A percentile compares a stretch with the other conserved stretches of the same genome.
Conservation (phyloP, 1,140 invertebrate species). For the Euwallacea similis region DNA sequence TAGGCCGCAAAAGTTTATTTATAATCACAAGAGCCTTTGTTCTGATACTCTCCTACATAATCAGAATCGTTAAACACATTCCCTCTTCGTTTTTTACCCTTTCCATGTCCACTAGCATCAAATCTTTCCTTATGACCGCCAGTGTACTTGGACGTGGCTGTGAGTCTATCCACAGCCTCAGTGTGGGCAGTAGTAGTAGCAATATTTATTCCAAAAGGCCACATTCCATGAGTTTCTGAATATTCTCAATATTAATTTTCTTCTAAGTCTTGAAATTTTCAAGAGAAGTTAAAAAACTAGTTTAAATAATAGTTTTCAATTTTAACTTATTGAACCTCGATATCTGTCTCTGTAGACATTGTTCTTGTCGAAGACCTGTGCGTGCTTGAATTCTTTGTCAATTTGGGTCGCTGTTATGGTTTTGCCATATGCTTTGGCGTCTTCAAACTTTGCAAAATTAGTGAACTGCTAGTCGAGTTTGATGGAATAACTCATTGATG, state of each 20-base stretch:
- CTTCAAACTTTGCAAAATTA: conserved; percentile 69
- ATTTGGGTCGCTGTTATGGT: conserved; percentile 67
- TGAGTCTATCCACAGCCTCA: conserved; percentile 81
- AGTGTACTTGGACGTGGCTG: conserved; percentile 87
- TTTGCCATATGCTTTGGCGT: conserved; percentile 66
- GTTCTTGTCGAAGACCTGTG: conserved; percentile 70
- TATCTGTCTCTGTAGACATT: conserved; percentile 69
- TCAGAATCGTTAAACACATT: conserved; percentile 78
- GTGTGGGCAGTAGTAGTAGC: conserved; percentile 56
- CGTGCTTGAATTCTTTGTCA: conserved; percentile 80
- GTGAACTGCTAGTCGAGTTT: conserved; percentile 51
- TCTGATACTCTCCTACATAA: conserved; percentile 83
- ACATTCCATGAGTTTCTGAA: conserved; percentile 59
- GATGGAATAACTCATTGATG: conserved; percentile 9
- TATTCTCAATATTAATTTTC: conserved; percentile 56
- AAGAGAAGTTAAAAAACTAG: conserved; percentile 53
- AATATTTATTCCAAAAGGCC: conserved; percentile 56
- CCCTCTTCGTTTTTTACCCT: conserved; percentile 81
- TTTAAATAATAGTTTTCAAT: conserved; percentile 43
- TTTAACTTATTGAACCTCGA: conserved; percentile 69
- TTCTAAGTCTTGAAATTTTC: conserved; percentile 62
- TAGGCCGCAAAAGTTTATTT: conserved; percentile 17
- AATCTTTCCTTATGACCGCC: conserved; percentile 88
- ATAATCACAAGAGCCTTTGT: conserved; percentile 41
- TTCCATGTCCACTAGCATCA: conserved; percentile 83